These are phyloP conservation scores for Alloscopus bannaensis DNA, from an alignment of 2,888 invertebrate species.

Conservation along the genomic window DNA sequence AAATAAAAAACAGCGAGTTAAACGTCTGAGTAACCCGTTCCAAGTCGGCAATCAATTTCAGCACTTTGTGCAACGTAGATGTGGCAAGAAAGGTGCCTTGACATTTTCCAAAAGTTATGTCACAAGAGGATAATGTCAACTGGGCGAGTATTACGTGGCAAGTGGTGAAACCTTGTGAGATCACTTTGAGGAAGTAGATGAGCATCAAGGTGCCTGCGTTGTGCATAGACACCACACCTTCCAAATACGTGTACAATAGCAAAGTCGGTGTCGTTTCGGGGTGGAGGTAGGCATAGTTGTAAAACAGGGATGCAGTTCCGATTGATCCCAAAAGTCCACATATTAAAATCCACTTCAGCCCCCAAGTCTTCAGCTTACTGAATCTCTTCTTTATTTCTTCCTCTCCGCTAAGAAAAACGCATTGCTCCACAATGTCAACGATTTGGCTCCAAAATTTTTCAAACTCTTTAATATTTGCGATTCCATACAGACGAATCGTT, in stretches of 20 bases:
- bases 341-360: slow-evolving; percentile 1
- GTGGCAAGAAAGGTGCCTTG: background rate
- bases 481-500: slow-evolving; percentile 4
- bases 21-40: slow-evolving; percentile 12
- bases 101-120: background rate
- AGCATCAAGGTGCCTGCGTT: slow-evolving; percentile 30
- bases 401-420: background rate
- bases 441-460: slow-evolving; percentile 9
- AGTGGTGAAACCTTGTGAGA: slow-evolving; percentile 9
- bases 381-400: background rate
- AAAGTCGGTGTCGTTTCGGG: background rate
- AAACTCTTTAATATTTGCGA: background rate
- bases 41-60: slow-evolving; percentile 29
- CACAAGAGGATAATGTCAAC: no score
- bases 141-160: slow-evolving; percentile 11
- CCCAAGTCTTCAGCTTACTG: background rate
- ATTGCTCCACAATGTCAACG: slow-evolving; percentile 6
- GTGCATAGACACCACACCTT: slow-evolving; percentile 23
- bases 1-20: slow-evolving; percentile 21
- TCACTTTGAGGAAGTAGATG: slow-evolving; percentile 30
- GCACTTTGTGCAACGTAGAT: background rate
- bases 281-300: slow-evolving; percentile 8
- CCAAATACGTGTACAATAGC: slow-evolving; percentile 7
- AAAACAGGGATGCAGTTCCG: background rate
- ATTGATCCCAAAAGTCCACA: slow-evolving; percentile 10